Conservation (phyloP, 1,140 invertebrate species). For the Battus philenor region DNA sequence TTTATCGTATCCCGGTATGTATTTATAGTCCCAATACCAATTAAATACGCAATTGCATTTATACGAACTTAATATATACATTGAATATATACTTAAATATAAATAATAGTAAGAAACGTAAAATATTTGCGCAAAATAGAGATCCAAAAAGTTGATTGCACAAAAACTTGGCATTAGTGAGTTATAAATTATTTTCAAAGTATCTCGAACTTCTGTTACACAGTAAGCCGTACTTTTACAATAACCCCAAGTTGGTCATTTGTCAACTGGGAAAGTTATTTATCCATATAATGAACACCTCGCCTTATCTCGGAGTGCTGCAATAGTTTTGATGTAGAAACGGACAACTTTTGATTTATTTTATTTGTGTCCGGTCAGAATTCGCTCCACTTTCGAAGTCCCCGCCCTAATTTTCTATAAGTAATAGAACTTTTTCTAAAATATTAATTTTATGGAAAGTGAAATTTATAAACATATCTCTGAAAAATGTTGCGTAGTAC, state of each 20-base stretch:
- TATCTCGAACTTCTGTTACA: constrained; percentile 7
- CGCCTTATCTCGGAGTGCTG: constrained; percentile 35
- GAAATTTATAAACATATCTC: no score
- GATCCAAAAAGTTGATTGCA: background rate
- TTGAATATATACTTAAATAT: no score
- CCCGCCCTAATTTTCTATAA: no score
- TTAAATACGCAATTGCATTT: no score
- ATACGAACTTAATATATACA: no score
- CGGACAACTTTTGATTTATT: constrained; percentile 48
- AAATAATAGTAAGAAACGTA: no score
- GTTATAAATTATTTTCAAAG: constrained; percentile 16
- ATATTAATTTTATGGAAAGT: no score
- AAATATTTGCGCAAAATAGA: no score
- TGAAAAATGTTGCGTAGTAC: no score
- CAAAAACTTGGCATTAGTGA: constrained; percentile 6
- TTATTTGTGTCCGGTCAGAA: constrained; percentile 27
- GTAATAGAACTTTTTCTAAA: no score
- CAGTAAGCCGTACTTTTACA: constrained; percentile 15
- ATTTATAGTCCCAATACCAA: no score
- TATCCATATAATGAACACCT: constrained; percentile 51
- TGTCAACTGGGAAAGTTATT: constrained; percentile 43
- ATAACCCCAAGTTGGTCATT: constrained; percentile 34
- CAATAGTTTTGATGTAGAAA: constrained; percentile 38
- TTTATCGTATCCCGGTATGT: no score
- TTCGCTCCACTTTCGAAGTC: constrained; percentile 19